Conservation (phyloP, 2,888 invertebrate species). For the Epinotia bilunana region DNA sequence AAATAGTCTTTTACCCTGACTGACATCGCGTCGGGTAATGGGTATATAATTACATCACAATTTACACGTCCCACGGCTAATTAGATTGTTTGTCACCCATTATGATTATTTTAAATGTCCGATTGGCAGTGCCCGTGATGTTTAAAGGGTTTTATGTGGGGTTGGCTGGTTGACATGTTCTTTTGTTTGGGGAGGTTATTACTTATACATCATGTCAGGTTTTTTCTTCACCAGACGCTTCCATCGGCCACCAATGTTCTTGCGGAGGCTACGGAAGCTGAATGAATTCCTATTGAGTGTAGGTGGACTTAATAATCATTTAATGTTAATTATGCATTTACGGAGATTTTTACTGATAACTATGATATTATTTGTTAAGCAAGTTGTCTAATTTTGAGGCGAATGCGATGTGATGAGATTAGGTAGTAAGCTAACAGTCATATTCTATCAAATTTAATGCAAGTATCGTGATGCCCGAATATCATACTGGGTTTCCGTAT, state of each 20-base stretch:
- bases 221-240: conserved; percentile 93
- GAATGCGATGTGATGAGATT: not conserved
- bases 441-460: too few species aligned
- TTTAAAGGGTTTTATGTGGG: conserved; percentile 9
- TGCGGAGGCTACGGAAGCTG: conserved; percentile 92
- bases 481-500: too few species aligned
- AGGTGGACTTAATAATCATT: not conserved
- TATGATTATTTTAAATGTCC: conserved; percentile 68
- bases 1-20: conserved; percentile 46
- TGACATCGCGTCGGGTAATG: conserved; percentile 58
- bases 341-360: not conserved
- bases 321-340: not conserved
- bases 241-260: conserved; percentile 94
- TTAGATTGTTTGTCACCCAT: conserved; percentile 77
- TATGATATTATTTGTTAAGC: not conserved
- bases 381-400: not conserved
- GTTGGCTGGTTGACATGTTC: not conserved
- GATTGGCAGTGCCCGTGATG: conserved; percentile 49
- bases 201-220: conserved; percentile 81
- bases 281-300: not conserved
- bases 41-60: conserved; percentile 70
- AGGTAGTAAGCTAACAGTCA: too few species aligned
- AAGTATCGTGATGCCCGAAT: too few species aligned
- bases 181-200: not conserved
- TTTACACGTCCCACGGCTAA: conserved; percentile 71